Base-by-base conservation (phyloP, 2,888 invertebrate genomes). In the Vandiemenella viatica region DNA sequence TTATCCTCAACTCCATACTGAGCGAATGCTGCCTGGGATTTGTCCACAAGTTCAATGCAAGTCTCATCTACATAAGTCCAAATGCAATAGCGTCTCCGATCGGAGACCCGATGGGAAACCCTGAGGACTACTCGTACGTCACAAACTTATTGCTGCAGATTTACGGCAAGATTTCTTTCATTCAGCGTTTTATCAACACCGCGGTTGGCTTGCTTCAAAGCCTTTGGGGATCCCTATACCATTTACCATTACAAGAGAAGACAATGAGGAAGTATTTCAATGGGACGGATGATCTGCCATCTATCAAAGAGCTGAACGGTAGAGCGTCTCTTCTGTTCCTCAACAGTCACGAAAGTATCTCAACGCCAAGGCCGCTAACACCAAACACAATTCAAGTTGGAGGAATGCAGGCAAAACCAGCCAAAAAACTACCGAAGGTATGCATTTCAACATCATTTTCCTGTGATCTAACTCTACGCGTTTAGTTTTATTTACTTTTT, bases 231-330 rank as follows among this genome's bases (percentile, higher is more conserved):
- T n/a, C 18, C 13, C 41, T n/a, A 1, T 23, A 47, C 18, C 1
- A 48, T 6, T 20, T 43, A 18, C 54, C 49, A 17, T 50, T 44
- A 16, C 50, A 43, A 21, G 49, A 55, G 19, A 17, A 1, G 4
- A 19, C 40, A 13, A 49, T 49, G 49, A 23, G 20, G 20, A 49
- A 45, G 19, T 37, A 49, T n/a, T n/a, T 32, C 32, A 32, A 32
- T 10, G 13, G n/a, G 10, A 13, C 32, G 3, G 4, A 32, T n/a
- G 10, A 13, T 13, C 4, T 32, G n/a, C 32, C 32, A 13, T 13
- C 13, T 32, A n/a, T 32, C 10, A 13, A 10, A 32, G 32, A 32
- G 10, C 10, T 32, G 10, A 10, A n/a, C 10, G n/a, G n/a, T 13
- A 32, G n/a, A 13, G 32, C 32, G 10, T 32, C 32, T 32, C 32